Conservation (phyloP, 2,888 invertebrate genomes). For the Habrosyne pyritoides region DNA sequence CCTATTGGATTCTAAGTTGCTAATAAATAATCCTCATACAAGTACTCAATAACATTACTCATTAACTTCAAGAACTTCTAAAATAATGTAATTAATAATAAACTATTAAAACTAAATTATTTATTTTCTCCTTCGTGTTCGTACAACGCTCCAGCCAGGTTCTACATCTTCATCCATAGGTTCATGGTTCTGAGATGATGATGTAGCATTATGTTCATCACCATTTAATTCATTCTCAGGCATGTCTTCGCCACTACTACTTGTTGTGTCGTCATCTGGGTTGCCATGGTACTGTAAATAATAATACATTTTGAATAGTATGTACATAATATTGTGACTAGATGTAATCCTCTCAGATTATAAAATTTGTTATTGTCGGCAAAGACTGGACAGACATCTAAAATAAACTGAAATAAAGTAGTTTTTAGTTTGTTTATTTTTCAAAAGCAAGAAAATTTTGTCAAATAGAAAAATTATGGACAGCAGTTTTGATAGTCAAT, state of each 20-base stretch:
- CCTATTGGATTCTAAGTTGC: not conserved
- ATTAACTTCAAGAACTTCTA: conserved; percentile 19
- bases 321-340: no score
- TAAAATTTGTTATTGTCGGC: no score
- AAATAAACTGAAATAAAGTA: no score
- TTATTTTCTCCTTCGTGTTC: conserved; percentile 79
- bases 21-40: not conserved
- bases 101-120: conserved; percentile 7
- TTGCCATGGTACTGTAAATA: conserved; percentile 67
- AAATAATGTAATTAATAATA: conserved; percentile 14
- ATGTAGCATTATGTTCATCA: conserved; percentile 32
- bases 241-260: conserved; percentile 66
- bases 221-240: conserved; percentile 50
- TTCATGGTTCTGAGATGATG: conserved; percentile 52
- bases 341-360: no score
- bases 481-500: no score
- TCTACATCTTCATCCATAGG: conserved; percentile 81
- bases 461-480: no score
- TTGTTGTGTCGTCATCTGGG: conserved; percentile 75
- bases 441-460: no score
- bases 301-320: no score
- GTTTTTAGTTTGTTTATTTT: no score
- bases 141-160: conserved; percentile 87
- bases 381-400: no score
- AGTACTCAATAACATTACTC: not conserved